Conservation (phyloP, 35 echinoderm and acorn worm genomes). For the Anneissia japonica region DNA sequence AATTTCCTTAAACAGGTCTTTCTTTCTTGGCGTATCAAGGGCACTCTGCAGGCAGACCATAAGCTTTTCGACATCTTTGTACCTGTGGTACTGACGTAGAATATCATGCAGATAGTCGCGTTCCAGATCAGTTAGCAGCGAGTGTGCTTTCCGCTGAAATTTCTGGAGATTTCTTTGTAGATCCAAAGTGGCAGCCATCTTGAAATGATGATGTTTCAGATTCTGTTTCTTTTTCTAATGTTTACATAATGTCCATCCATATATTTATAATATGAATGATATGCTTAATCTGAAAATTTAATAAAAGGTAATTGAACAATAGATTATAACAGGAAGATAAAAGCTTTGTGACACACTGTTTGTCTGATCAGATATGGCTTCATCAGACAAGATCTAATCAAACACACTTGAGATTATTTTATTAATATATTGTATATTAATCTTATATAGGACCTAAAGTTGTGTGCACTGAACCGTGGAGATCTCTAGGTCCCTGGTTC, state of each 20-base stretch:
- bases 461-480: no score
- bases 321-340: no score
- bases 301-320: no score
- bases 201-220: background rate
- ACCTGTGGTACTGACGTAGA: constrained; percentile 80
- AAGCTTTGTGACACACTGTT: no score
- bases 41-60: constrained; percentile 46
- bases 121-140: constrained; percentile 66
- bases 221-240: background rate
- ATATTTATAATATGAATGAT: no score
- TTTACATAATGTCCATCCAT: background rate
- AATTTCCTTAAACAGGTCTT: constrained; percentile 81
- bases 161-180: constrained; percentile 62
- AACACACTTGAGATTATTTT: no score
- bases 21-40: constrained; percentile 76
- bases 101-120: constrained; percentile 82
- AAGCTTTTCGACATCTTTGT: constrained; percentile 53
- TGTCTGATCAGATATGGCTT: no score
- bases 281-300: no score
- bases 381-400: no score
- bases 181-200: constrained; percentile 36
- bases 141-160: constrained; percentile 59
- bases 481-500: no score
- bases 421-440: no score
- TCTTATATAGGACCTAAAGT: no score